Base-by-base conservation (phyloP, 2,888 invertebrate species). In the Campoplex nolae region DNA sequence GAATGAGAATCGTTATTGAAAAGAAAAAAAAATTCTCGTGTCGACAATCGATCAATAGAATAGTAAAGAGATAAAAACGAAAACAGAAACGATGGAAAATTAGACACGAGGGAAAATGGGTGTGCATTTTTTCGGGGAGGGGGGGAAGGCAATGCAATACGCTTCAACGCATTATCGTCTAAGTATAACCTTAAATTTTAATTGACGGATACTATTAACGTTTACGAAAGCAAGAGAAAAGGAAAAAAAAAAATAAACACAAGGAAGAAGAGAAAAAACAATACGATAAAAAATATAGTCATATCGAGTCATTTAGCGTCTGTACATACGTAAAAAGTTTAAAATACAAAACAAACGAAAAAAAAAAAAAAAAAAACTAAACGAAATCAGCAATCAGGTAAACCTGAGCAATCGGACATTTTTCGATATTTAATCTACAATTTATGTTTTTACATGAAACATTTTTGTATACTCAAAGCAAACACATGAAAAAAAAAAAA, bases 111-210 rank as follows among this genome's bases (percentile, higher is more conserved):
- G 56, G 23, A 13, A 13, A 74, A 65, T 28, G 78, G 32, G 70
- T 48, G 62, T 45, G 76, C 38, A 38, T 18, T 45, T 58, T 58
- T 65, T 77, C 67, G 45, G 48, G 65, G 51, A 28, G 77, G 77
- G 95, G 96, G 96, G 96, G 96, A 96, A 96, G 96, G 96, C 96
- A 96, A 96, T 96, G 95, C 95, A 96, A 95, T 96, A 96, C 96
- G 96, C 96, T 96, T 96, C 93, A 95, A 82, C 95, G 95, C 95
- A 95, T 93, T 92, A 91, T 92, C 87, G 89, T 91, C 89, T 93
- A 93, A 91, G 90, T 91, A 92, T 90, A 78, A 78, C 92, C 92
- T 93, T 93, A 93, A 91, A 90, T 91, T 92, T 87, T 82, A 79
- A 75, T 70, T 65, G 83, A 82, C 71, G 80, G 73, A 86, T 88